Evolutionary conservation across 2,888 invertebrate genomes (phyloP).

Genomic region (Andrena hattorfiana): DNA sequence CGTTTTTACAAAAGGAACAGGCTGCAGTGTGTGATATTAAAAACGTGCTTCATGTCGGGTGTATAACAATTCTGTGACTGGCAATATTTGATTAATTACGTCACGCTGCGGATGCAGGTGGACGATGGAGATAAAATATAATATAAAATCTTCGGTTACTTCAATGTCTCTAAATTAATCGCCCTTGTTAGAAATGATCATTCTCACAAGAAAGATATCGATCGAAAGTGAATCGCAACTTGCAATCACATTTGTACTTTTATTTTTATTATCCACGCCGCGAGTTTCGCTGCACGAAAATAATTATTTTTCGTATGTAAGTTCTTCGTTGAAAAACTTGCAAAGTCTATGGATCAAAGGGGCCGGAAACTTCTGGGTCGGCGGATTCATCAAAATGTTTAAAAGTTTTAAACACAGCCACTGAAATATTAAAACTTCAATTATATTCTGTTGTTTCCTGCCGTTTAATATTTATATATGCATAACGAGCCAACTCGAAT

Average conservation of each 20-base stretch:
- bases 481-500: not conserved
- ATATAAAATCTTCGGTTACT: too few relatives aligned
- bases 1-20: not conserved
- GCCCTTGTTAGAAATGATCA: not conserved
- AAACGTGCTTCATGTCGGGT: not conserved
- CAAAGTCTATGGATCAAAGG: not conserved
- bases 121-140: not conserved
- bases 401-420: not conserved
- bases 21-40: not conserved
- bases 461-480: constrained; percentile 3
- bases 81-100: not conserved
- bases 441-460: not conserved
- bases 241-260: not conserved
- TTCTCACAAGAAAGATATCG: not conserved
- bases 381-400: not conserved
- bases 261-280: not conserved
- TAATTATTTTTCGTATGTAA: not conserved
- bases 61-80: not conserved
- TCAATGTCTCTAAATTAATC: too few relatives aligned
- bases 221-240: not conserved
- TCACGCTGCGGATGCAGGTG: not conserved
- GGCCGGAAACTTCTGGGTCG: not conserved
- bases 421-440: not conserved
- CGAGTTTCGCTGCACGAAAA: not conserved
- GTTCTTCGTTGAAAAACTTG: not conserved